Conservation (phyloP, 2,888 invertebrate genomes). For the Leptarthrus brevirostris region DNA sequence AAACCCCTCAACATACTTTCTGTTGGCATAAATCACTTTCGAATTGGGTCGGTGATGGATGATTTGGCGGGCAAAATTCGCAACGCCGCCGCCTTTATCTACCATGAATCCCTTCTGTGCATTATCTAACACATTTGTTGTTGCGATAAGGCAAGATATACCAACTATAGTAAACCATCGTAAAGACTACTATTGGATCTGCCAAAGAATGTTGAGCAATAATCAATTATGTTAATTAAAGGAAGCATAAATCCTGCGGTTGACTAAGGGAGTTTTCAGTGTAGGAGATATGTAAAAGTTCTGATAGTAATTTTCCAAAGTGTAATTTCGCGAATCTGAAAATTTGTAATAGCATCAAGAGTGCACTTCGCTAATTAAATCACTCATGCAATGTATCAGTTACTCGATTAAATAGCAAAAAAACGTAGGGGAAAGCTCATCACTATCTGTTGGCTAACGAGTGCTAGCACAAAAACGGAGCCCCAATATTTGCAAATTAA, state of each 20-base stretch:
- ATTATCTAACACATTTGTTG: too few species aligned
- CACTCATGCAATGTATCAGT: constrained; percentile 12
- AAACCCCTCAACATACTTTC: too few species aligned
- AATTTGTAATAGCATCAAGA: not conserved
- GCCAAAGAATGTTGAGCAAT: constrained; percentile 21
- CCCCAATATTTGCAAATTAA: too few species aligned
- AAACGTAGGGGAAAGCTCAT: too few species aligned
- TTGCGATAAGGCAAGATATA: constrained; percentile 1
- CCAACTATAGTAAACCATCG: not conserved
- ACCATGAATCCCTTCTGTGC: too few species aligned
- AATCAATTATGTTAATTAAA: constrained; percentile 34
- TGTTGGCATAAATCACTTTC: too few species aligned
- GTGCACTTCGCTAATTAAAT: constrained; percentile 38
- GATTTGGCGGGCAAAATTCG: too few species aligned
- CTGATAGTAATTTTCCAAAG: not conserved
- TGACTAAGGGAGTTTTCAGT: not conserved
- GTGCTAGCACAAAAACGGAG: too few species aligned
- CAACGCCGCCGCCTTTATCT: too few species aligned
- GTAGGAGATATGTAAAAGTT: not conserved
- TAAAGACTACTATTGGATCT: not conserved
- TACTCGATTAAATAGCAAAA: constrained; percentile 7
- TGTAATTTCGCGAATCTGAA: not conserved
- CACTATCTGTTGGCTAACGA: too few species aligned
- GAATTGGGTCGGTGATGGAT: too few species aligned
- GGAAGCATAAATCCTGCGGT: not conserved